phyloP scores from a whole-genome alignment of 2,797 vertebrate species.

The Florisuga fusca region DNA sequence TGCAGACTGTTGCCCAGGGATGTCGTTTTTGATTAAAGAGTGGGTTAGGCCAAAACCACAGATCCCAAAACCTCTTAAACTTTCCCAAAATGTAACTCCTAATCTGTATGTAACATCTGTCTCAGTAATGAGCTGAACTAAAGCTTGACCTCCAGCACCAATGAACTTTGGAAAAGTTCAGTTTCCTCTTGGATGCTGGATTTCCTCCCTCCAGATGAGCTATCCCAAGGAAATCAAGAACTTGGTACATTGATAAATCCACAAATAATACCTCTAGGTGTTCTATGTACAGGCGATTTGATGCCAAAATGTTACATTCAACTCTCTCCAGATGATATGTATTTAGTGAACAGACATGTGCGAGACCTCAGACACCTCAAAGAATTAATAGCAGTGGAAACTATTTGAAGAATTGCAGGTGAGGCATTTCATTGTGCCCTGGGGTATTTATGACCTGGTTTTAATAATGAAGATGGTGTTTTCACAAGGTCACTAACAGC shows the following conservation, averaged over 20 bases:
- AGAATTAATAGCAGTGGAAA: constrained; percentile 69
- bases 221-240: constrained; percentile 24
- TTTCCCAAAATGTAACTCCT: constrained; percentile 26
- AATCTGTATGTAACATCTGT: constrained; percentile 35
- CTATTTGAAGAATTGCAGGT: constrained; percentile 73
- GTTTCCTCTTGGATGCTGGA: not conserved
- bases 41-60: constrained; percentile 25
- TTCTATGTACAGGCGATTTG: not conserved
- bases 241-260: not conserved
- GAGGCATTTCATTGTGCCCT: constrained; percentile 56
- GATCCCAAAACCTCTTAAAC: constrained; percentile 24
- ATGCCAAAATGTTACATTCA: constrained; percentile 7
- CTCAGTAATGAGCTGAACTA: constrained; percentile 22
- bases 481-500: constrained; percentile 41
- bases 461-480: constrained; percentile 50
- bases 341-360: constrained; percentile 30
- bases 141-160: not conserved
- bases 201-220: not conserved
- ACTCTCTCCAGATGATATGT: constrained; percentile 32
- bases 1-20: not conserved
- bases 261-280: not conserved
- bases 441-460: constrained; percentile 60
- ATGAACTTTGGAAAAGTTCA: not conserved
- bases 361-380: constrained; percentile 15
- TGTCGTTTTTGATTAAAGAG: not conserved